Base-by-base conservation (phyloP, 2,797 vertebrate species). In the Tokudaia tokunoshimensis region DNA sequence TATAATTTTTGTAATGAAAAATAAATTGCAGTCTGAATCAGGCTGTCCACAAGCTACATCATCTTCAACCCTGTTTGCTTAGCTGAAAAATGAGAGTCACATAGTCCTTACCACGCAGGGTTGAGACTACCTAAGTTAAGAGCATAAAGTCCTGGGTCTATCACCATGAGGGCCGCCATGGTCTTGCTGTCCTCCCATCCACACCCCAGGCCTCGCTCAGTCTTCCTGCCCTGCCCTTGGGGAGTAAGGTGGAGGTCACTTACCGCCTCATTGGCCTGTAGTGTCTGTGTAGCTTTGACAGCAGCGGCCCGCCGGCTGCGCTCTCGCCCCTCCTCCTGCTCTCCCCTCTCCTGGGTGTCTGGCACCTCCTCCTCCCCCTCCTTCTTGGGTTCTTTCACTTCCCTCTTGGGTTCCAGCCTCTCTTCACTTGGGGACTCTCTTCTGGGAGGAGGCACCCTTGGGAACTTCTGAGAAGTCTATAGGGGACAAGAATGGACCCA, bases 381-480 rank as follows among this genome's bases (percentile, higher is more conserved):
- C 72, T 97, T 98, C 88, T 95, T 97, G 50, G 94, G 96, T 19
- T 98, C 98, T 34, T 98, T 98, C 4, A 97, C 97, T n/a, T 98
- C 98, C 31, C 98, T 98, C 98, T 98, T 99, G 98, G 98, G 98
- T 78, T 98, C 99, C 52, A 98, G 99, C 97, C 99, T 99, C 97
- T 99, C 99, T 98, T 99, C 99, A 98, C 98, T 98, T 96, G 99
- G 99, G 96, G 99, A 99, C 93, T 99, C 99, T 99, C 99, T 99
- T 98, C 98, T 98, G 97, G 96, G 97, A 98, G 98, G 98, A 98
- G 97, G 98, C 98, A 99, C 99, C 97, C 98, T 98, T 91, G 98
- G 98, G 98, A 99, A 98, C 97, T 99, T 99, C 96, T 99, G 99
- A 97, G 99, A 99, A 97, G 99, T 99, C 99, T 99, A 98, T 37